phyloP scores from a whole-genome alignment of 2,113 vertebrate genomes.

The Eclectus roratus region DNA sequence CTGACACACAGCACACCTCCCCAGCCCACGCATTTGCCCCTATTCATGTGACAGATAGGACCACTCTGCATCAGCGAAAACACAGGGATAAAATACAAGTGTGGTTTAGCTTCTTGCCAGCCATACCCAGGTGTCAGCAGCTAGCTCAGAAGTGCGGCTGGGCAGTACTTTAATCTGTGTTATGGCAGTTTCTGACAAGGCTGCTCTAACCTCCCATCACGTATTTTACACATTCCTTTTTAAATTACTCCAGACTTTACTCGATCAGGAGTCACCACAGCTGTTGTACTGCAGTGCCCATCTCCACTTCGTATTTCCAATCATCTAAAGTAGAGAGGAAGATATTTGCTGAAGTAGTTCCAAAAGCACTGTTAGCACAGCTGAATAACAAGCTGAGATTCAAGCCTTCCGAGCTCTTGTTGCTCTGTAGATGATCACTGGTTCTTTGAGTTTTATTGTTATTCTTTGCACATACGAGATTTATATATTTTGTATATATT shows the following conservation, averaged over 20 bases:
- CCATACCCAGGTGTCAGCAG: background rate
- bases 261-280: background rate
- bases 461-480: background rate
- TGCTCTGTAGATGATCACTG: accelerated
- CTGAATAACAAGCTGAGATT: background rate
- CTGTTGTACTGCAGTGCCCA: background rate
- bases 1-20: accelerated
- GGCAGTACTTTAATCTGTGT: background rate
- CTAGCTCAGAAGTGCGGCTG: background rate
- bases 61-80: accelerated
- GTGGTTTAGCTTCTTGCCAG: background rate
- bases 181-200: background rate
- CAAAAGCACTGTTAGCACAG: background rate
- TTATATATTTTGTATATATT: background rate
- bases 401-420: background rate
- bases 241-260: background rate
- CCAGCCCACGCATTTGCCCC: accelerated
- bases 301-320: accelerated
- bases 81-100: accelerated
- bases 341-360: background rate
- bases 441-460: background rate
- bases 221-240: background rate
- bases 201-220: background rate
- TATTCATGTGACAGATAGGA: accelerated
- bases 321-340: background rate